Evolutionary conservation across 1,140 invertebrate genomes (phyloP), one percentile per base, ranked within the genome.

Genomic region (Tribolium madens): DNA sequence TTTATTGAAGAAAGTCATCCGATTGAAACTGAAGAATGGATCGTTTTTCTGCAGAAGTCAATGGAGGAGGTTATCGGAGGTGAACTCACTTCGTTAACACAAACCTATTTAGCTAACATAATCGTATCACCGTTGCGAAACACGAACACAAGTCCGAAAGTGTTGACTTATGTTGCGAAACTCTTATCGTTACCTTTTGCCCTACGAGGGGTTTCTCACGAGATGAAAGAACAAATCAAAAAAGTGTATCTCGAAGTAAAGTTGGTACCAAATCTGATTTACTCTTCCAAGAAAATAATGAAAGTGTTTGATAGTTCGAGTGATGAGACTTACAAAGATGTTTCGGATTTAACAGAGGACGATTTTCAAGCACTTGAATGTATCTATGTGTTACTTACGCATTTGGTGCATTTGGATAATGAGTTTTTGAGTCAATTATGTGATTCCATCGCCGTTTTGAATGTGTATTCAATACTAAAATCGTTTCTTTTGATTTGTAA

Each of bases 1-100:
- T 85, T 87, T 2, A 81, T 81, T 33, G 86, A 87, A 53, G 84
- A 88, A 0, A 86, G 87, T 17, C 88, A 88, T 33, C 91, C 91
- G 3, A 93, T 95, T 64, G 93, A 96, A 86, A 91, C 93, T 78
- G 94, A 95, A 76, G 94, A 96, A 86, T 96, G 94, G 94, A 88
- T 94, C 83, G 89, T 91, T 64, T 91, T 95, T 87, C 77, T 95
- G 2, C 90, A 92, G 81, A 88, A 89, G 46, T 90, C 91, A 57
- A 91, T 91, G 80, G 89, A 88, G 82, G 91, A 93, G 85, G 88
- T 94, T 0, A 91, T 95, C 85, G 90, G 91, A 46, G 92, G 92
- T 0, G 93, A 94, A 84, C 88, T 93, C 1, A 91, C 90, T 75
- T 93, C 91, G 1, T 85, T 94, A 0, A 89, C 90, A 10, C 91